These are phyloP conservation scores for Drosophila mulleri DNA, from an alignment of 2,888 invertebrate genomes.

Conservation along the genomic window DNA sequence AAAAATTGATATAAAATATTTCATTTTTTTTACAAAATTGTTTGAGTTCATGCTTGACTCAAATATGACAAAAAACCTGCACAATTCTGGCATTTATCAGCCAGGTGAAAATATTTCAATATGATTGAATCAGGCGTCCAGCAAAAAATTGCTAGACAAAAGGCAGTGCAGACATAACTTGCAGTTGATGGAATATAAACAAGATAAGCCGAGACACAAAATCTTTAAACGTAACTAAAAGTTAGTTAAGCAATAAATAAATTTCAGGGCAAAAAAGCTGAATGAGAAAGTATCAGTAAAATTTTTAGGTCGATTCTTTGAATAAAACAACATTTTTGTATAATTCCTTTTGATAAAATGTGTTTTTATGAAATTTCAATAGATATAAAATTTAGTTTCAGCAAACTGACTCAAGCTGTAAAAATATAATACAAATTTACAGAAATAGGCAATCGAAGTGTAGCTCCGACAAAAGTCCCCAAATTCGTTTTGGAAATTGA, in stretches of 20 bases:
- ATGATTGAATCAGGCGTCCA: neutral
- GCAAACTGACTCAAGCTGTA: too few species aligned
- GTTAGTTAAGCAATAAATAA: neutral
- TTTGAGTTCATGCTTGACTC: neutral
- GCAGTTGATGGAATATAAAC: neutral
- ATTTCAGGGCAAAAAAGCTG: neutral
- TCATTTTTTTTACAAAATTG: neutral
- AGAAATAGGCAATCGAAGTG: too few species aligned
- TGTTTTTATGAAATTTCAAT: neutral
- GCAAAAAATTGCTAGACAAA: neutral
- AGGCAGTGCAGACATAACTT: neutral
- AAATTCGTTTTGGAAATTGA: too few species aligned
- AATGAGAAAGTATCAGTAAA: neutral
- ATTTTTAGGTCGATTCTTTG: neutral
- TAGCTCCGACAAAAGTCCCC: too few species aligned
- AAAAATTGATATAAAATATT: neutral
- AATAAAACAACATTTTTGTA: neutral
- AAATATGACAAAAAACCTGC: neutral
- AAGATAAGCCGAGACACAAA: neutral
- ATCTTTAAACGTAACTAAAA: neutral
- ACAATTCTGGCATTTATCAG: neutral
- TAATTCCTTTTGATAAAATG: neutral
- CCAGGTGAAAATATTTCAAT: neutral
- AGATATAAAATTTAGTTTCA: neutral
- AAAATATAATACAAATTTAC: too few species aligned